Evolutionary conservation across 2,113 vertebrate species (phyloP), one percentile per base, ranked within the genome.

Genomic region (Oenanthe melanoleuca): DNA sequence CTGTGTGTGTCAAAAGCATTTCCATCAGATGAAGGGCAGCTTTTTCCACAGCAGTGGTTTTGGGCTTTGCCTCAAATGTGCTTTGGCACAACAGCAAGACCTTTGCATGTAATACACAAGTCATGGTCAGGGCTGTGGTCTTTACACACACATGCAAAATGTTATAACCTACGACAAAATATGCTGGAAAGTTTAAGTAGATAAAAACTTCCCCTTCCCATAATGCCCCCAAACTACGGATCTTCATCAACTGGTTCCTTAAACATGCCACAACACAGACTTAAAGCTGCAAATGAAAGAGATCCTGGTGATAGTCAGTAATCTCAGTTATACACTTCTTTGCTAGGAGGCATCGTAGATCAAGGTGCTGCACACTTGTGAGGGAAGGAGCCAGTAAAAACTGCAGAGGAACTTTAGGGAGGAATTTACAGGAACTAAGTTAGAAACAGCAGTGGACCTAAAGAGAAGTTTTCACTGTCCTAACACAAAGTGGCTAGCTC

Each of bases 231-330:
- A 71, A 83, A 91, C 72, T 71, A 73, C 79, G 49, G 78, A 83
- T 92, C 64, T 86, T 92, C 94, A 74, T 86, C 86, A 88, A 84
- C 44, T 71, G 79, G 40, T 64, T 96, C 56, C n/a, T 88, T 57
- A 74, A 96, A 94, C 93, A 17, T 94, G 96, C 82, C 57, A 60
- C 67, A 77, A 94, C 92, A 86, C n/a, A 88, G 80, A 74, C 83
- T 83, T 70, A 64, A 63, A 90, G 33, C 64, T 94, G 88, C 69
- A 94, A 93, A 86, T 49, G 40, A 86, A 86, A 57, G 80, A 94
- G 92, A 93, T 90, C 6, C 1, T 21, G 50, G 34, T 81, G 93
- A 93, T 86, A 95, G 81, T 57, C 50, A 23, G 80, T 67, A 74
- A 91, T 90, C 81, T 83, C 72, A 86, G 80, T 85, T 70, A n/a